Evolutionary conservation across 1,140 invertebrate species (phyloP).

Genomic region (Cydia amplana): DNA sequence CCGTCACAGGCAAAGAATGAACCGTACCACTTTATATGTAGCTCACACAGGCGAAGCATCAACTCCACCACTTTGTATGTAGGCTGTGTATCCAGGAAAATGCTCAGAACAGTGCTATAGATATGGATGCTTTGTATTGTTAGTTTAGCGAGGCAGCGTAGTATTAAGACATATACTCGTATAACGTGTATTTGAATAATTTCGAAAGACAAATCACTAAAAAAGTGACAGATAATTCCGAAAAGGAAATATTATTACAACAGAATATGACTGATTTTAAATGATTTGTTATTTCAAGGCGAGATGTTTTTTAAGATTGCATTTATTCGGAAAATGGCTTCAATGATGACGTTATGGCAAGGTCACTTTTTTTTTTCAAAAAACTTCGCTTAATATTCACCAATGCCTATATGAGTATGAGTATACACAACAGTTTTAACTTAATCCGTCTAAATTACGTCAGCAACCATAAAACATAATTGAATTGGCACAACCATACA

Average conservation of each 20-base stretch:
- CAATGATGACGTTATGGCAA: no score
- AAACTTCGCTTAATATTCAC: no score
- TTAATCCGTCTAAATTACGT: slow-evolving; percentile 10
- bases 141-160: not conserved
- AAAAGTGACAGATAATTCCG: no score
- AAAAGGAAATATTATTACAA: no score
- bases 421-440: not conserved
- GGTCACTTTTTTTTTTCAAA: no score
- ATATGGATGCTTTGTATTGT: not conserved
- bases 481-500: slow-evolving; percentile 2
- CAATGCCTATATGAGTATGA: not conserved
- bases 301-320: no score
- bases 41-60: slow-evolving; percentile 10
- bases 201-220: no score
- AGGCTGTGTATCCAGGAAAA: not conserved
- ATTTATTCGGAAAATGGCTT: no score
- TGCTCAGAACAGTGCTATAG: not conserved
- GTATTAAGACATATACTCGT: not conserved
- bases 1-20: slow-evolving; percentile 16
- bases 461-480: slow-evolving; percentile 28
- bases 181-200: no score
- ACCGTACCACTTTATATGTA: slow-evolving; percentile 10
- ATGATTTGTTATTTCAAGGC: no score
- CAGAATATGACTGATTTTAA: no score
- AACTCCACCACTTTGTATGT: slow-evolving; percentile 12